Evolutionary conservation across 2,113 vertebrate species (phyloP).

Genomic region (Perccottus glenii): DNA sequence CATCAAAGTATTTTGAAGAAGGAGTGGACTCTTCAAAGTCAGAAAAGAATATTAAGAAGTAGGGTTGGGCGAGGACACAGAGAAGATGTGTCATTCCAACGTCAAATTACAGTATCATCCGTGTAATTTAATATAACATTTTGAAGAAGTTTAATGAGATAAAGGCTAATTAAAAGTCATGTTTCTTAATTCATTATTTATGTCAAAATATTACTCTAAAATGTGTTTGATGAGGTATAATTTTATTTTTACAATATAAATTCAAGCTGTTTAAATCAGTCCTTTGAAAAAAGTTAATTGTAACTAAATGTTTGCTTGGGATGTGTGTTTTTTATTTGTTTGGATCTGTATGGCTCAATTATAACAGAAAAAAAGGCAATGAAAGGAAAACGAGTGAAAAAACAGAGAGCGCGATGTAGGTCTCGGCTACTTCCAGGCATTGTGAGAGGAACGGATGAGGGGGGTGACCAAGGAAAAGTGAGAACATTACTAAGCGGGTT

Average conservation of each 20-base stretch:
- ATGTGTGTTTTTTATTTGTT: conserved; percentile 68
- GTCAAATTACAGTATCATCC: too few relatives aligned
- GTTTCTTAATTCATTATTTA: too few relatives aligned
- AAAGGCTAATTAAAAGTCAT: too few relatives aligned
- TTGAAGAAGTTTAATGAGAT: too few relatives aligned
- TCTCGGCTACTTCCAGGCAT: conserved; percentile 82
- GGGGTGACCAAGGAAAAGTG: conserved; percentile 79
- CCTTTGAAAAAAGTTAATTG: conserved; percentile 51
- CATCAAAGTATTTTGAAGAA: conserved; percentile 49
- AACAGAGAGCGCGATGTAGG: conserved; percentile 75
- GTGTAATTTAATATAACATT: too few relatives aligned
- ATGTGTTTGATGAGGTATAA: too few relatives aligned
- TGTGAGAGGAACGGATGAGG: conserved; percentile 80
- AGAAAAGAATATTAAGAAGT: background rate
- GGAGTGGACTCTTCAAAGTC: conserved; percentile 10
- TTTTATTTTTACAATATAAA: too few relatives aligned
- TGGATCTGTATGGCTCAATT: conserved; percentile 56
- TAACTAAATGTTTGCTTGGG: conserved; percentile 56
- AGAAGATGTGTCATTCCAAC: background rate
- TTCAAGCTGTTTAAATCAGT: conserved; percentile 21
- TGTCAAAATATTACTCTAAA: too few relatives aligned
- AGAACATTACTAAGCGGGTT: conserved; percentile 81
- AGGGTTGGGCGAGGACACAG: background rate
- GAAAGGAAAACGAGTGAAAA: conserved; percentile 73
- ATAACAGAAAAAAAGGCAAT: conserved; percentile 59